Evolutionary conservation across 2,888 invertebrate species (phyloP).

Genomic region (Apamea crenata): DNA sequence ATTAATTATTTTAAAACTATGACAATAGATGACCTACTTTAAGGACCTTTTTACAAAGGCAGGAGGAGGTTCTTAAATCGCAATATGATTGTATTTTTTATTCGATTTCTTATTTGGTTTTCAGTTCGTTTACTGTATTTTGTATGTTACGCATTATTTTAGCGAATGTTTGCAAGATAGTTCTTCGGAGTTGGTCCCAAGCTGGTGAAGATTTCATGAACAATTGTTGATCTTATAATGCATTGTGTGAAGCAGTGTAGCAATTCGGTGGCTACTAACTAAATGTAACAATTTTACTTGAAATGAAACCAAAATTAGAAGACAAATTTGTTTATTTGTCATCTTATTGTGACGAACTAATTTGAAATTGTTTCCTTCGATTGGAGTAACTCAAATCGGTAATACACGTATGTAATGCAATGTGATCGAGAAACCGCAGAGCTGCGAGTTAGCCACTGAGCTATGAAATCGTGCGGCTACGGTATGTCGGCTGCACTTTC

Average conservation of each 20-base stretch:
- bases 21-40: neutral
- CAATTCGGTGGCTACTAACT: neutral
- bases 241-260: neutral
- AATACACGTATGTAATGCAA: constrained; percentile 74
- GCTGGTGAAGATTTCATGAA: neutral
- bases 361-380: constrained; percentile 45
- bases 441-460: constrained; percentile 83
- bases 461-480: constrained; percentile 87
- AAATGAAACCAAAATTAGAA: neutral
- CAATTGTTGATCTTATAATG: neutral
- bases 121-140: neutral
- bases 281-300: neutral
- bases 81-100: neutral
- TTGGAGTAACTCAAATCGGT: constrained; percentile 53
- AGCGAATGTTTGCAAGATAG: constrained; percentile 19
- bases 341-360: constrained; percentile 32
- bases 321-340: neutral
- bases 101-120: neutral
- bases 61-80: neutral
- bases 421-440: constrained; percentile 83
- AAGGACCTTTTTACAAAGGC: neutral
- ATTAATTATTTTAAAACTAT: constrained; percentile 7
- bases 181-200: neutral
- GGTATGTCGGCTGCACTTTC: constrained; percentile 87
- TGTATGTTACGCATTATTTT: constrained; percentile 3